phyloP scores from a whole-genome alignment of 1,140 invertebrate genomes.

The Drosophila biarmipes region DNA sequence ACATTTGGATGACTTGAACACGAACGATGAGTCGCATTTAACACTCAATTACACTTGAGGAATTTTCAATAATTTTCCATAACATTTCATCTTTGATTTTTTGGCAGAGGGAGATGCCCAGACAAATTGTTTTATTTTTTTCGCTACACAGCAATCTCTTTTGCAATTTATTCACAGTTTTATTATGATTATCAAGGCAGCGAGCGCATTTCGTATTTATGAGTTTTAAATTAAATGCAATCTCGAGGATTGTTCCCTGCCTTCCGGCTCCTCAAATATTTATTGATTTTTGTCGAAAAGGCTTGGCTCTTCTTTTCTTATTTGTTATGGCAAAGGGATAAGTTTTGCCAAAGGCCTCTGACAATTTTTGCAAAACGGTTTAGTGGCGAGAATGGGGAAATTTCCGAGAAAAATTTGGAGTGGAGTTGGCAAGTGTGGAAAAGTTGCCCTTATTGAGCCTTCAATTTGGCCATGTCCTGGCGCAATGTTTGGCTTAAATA shows the following conservation, averaged over 20 bases:
- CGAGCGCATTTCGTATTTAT: conserved; percentile 73
- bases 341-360: conserved; percentile 54
- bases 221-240: conserved; percentile 81
- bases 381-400: conserved; percentile 40
- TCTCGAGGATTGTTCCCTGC: conserved; percentile 48
- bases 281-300: conserved; percentile 67
- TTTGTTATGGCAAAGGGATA: conserved; percentile 63
- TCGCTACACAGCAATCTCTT: conserved; percentile 44
- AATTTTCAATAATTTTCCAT: conserved; percentile 70
- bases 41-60: conserved; percentile 69
- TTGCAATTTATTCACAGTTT: conserved; percentile 61
- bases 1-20: conserved; percentile 49
- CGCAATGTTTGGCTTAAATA: conserved; percentile 68
- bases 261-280: conserved; percentile 69
- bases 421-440: conserved; percentile 26
- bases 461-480: conserved; percentile 57
- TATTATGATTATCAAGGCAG: conserved; percentile 64
- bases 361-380: conserved; percentile 76
- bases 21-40: conserved; percentile 57
- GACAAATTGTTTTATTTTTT: conserved; percentile 52
- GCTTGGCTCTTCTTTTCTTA: conserved; percentile 10
- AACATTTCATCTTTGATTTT: conserved; percentile 47
- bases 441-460: conserved; percentile 65
- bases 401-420: background rate
- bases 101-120: conserved; percentile 17